phyloP scores from a whole-genome alignment of 2,797 vertebrate genomes.

The Notoglanidium macrostoma region DNA sequence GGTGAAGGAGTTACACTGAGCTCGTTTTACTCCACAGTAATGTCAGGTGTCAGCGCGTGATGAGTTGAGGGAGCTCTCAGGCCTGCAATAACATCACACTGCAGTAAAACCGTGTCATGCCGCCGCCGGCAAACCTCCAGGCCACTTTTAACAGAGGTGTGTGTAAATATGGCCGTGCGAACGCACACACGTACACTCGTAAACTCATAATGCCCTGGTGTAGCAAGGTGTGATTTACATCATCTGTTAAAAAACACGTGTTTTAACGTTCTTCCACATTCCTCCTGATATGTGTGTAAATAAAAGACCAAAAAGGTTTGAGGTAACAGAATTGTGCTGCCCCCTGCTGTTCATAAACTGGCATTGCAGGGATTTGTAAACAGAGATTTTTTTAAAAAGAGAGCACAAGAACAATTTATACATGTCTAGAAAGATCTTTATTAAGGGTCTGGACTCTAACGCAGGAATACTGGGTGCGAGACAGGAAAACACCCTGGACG shows the following conservation, averaged over 20 bases:
- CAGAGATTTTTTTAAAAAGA: not conserved
- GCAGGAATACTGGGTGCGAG: not conserved
- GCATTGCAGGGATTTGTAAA: not conserved
- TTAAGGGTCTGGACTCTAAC: not conserved
- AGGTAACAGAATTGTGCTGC: not conserved
- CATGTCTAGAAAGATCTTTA: not conserved
- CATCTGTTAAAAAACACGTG: not conserved
- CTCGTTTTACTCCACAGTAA: not conserved
- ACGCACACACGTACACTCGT: not conserved
- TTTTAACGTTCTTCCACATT: not conserved
- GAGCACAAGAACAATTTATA: not conserved
- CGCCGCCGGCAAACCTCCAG: not conserved
- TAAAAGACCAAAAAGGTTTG: not conserved
- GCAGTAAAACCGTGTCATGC: conserved; percentile 1
- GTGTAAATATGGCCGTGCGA: not conserved
- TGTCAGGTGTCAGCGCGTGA: not conserved
- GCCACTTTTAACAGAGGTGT: conserved; percentile 2
- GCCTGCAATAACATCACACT: not conserved
- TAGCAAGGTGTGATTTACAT: conserved; percentile 23
- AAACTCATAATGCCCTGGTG: conserved; percentile 7
- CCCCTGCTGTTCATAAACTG: not conserved
- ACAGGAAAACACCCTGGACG: not conserved
- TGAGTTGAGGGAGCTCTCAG: conserved; percentile 1
- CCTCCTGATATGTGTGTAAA: not conserved
- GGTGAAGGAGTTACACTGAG: not conserved